phyloP scores from a whole-genome alignment of 2,888 invertebrate species.

The Myopa tessellatipennis region DNA sequence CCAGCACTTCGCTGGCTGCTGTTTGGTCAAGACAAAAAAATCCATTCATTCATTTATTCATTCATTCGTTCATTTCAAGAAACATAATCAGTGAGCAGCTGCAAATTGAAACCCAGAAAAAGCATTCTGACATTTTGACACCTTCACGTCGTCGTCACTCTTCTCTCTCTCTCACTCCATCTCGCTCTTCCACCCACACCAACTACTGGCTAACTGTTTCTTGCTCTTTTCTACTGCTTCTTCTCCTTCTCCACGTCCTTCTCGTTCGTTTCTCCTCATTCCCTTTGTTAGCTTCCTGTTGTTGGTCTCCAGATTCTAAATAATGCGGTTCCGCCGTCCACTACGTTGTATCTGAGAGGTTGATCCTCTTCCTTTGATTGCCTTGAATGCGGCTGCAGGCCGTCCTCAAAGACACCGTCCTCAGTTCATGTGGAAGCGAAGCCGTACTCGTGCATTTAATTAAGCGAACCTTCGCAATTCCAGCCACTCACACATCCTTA shows the following conservation, averaged over 20 bases:
- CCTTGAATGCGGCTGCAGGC: not conserved
- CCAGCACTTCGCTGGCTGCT: not conserved
- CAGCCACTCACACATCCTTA: too few species aligned
- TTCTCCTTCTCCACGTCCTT: not conserved
- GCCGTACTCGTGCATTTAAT: constrained; percentile 18
- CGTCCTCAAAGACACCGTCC: not conserved
- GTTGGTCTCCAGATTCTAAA: not conserved
- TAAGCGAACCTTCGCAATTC: constrained; percentile 2
- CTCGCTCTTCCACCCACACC: too few species aligned
- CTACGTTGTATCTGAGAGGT: not conserved
- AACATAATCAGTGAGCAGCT: constrained; percentile 1
- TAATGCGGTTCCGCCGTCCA: not conserved
- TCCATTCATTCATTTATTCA: not conserved
- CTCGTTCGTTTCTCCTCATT: not conserved
- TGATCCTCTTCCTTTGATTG: constrained; percentile 1
- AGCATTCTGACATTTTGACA: constrained; percentile 1
- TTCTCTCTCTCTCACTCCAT: too few species aligned
- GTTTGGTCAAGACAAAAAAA: not conserved
- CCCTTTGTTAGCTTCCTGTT: not conserved
- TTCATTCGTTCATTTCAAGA: not conserved
- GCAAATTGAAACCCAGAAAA: not conserved
- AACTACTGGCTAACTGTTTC: too few species aligned
- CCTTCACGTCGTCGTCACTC: not conserved
- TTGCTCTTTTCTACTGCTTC: too few species aligned
- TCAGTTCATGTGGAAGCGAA: not conserved